These are phyloP conservation scores for Aphaenogaster rudis DNA, from an alignment of 1,140 invertebrate species.

Conservation along the genomic window DNA sequence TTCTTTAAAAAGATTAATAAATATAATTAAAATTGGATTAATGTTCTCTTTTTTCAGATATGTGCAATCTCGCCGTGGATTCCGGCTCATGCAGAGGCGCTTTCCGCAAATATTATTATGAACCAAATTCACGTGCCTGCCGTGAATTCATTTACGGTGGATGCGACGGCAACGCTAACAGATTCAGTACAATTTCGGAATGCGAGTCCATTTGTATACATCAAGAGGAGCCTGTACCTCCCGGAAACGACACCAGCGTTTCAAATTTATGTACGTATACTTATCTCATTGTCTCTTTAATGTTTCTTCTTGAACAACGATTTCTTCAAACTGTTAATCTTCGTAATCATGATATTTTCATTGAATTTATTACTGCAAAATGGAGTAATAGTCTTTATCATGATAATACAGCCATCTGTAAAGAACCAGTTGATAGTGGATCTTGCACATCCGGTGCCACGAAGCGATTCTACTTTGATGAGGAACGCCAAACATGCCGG, in stretches of 20 bases:
- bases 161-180: slow-evolving; percentile 95
- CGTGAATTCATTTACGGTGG: slow-evolving; percentile 93
- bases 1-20: slow-evolving; percentile 1
- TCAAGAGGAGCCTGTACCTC: slow-evolving; percentile 84
- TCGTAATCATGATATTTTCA: not conserved
- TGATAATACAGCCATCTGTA: slow-evolving; percentile 87
- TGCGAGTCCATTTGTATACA: slow-evolving; percentile 90
- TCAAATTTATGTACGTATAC: slow-evolving; percentile 83
- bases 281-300: not conserved
- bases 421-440: slow-evolving; percentile 90
- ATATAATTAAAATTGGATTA: not conserved
- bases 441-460: slow-evolving; percentile 89
- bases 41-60: slow-evolving; percentile 84
- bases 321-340: not conserved
- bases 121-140: slow-evolving; percentile 88
- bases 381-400: slow-evolving; percentile 42
- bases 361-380: not conserved
- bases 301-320: not conserved
- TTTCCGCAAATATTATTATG: slow-evolving; percentile 91
- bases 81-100: slow-evolving; percentile 90
- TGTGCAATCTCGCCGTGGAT: slow-evolving; percentile 89
- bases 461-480: slow-evolving; percentile 94
- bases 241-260: slow-evolving; percentile 83
- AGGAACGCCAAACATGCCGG: slow-evolving; percentile 90
- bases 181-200: slow-evolving; percentile 91